phyloP scores from a whole-genome alignment of 2,888 invertebrate species.

The Microdon myrmicae region DNA sequence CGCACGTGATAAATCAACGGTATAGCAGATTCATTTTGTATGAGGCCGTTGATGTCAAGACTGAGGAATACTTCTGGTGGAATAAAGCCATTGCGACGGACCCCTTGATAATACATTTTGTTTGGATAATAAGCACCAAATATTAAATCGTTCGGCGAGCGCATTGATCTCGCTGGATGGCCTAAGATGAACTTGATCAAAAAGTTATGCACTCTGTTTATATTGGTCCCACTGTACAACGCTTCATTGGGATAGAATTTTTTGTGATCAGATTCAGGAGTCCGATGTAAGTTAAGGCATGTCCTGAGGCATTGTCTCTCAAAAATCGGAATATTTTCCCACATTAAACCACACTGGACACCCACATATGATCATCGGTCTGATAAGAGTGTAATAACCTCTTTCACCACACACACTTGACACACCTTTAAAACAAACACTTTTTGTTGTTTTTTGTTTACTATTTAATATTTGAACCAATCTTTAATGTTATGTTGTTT shows the following conservation, averaged over 20 bases:
- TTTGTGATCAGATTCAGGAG: not conserved
- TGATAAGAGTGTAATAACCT: too few species aligned
- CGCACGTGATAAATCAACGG: not conserved
- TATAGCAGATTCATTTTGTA: conserved; percentile 1
- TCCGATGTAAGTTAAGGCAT: not conserved
- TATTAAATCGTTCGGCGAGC: not conserved
- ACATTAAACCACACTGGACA: too few species aligned
- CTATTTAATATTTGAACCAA: too few species aligned
- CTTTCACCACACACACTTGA: too few species aligned
- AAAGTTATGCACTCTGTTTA: conserved; percentile 1
- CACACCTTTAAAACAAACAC: too few species aligned
- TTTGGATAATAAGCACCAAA: conserved; percentile 7
- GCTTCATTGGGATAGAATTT: conserved; percentile 2
- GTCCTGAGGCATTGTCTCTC: not conserved
- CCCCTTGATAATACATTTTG: not conserved
- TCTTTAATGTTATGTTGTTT: too few species aligned
- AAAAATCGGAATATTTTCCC: not conserved
- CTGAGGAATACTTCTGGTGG: conserved; percentile 6
- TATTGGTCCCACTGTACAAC: too few species aligned
- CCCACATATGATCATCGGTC: too few species aligned
- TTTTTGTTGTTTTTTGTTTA: too few species aligned
- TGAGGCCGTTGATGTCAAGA: not conserved
- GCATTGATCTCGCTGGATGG: not conserved
- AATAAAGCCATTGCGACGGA: not conserved
- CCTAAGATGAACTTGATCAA: not conserved